Conservation (phyloP, 23 tunicate species). For the Ciona savignyi region DNA sequence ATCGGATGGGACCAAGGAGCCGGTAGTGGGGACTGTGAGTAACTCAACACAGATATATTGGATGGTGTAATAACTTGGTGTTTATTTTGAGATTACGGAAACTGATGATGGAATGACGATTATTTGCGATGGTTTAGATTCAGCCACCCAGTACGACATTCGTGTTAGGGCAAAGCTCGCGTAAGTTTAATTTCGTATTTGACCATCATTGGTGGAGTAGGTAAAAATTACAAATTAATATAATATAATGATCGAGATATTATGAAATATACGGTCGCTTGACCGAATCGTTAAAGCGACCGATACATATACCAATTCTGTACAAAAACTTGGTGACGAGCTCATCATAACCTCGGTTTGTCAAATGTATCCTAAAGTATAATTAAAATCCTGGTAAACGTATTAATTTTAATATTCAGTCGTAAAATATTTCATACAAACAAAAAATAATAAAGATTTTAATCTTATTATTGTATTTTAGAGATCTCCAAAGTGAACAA, state of each 20-base stretch:
- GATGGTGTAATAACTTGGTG: neutral
- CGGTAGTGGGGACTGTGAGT: neutral
- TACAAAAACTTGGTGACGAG: no score
- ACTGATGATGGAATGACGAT: no score
- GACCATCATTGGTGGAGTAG: no score
- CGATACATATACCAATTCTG: no score
- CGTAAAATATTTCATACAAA: no score
- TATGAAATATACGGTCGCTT: neutral
- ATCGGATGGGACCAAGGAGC: neutral
- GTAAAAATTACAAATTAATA: no score
- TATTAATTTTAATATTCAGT: neutral
- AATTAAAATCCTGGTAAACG: no score
- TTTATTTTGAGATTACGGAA: neutral
- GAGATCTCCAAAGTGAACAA: neutral
- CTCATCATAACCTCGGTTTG: neutral
- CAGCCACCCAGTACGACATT: neutral
- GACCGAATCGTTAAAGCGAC: no score
- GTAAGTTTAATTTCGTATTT: no score
- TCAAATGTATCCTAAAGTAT: no score
- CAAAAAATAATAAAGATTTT: neutral
- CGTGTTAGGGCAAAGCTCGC: neutral
- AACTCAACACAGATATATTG: neutral
- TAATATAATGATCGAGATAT: no score
- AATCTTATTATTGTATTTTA: no score
- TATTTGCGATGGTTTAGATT: neutral